Evolutionary conservation across 2,113 vertebrate genomes (phyloP).

Genomic region (Canis aureus): DNA sequence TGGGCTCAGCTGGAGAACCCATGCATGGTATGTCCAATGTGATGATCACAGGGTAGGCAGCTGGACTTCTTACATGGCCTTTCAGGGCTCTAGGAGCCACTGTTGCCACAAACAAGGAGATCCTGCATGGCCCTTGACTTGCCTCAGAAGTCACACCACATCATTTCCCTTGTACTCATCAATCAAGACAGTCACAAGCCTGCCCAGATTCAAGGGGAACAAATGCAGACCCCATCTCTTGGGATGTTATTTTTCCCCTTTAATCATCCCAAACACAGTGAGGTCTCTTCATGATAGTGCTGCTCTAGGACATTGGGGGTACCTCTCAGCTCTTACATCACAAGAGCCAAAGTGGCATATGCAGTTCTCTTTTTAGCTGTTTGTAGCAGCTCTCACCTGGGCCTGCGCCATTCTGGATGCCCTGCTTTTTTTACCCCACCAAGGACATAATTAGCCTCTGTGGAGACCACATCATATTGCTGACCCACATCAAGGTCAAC

Average conservation of each 20-base stretch:
- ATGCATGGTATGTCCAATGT: not conserved
- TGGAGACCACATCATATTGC: not conserved
- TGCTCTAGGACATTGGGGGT: not conserved
- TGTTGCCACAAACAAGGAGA: not conserved
- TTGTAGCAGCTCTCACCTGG: not conserved
- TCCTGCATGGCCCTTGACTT: not conserved
- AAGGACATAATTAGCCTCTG: not conserved
- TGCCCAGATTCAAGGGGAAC: not conserved
- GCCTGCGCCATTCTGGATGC: not conserved
- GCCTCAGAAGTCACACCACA: not conserved
- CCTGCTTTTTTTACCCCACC: not conserved
- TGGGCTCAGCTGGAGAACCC: not conserved
- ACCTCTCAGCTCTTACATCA: not conserved
- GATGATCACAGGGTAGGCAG: not conserved
- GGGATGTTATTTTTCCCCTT: not conserved
- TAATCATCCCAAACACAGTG: not conserved
- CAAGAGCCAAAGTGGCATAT: not conserved
- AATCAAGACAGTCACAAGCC: not conserved
- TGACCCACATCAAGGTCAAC: not conserved
- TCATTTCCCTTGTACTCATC: not conserved
- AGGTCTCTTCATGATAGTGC: not conserved
- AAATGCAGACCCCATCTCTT: not conserved
- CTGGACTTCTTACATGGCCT: not conserved
- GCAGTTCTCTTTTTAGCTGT: not conserved
- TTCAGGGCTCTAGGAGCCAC: not conserved